Evolutionary conservation across 2,797 vertebrate species (phyloP).

Genomic region (Naso thynnoides): DNA sequence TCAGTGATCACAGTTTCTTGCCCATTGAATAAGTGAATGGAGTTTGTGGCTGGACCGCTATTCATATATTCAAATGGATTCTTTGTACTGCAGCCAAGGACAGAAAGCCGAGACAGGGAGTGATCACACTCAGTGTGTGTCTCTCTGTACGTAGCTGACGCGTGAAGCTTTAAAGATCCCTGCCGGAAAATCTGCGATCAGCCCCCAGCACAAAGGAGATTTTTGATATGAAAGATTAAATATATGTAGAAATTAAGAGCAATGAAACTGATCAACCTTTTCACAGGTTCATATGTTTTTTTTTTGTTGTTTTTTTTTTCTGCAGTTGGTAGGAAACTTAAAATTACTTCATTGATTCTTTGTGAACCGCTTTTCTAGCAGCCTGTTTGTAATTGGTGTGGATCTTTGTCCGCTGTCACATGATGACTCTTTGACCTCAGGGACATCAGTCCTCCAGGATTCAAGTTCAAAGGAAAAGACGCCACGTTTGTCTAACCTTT

Average conservation of each 20-base stretch:
- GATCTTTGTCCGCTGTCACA: accelerated
- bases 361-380: neutral
- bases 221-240: no score
- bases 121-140: neutral
- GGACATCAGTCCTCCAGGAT: neutral
- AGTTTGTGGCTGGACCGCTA: neutral
- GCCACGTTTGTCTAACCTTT: slow-evolving; percentile 1
- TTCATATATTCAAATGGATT: slow-evolving; percentile 12
- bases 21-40: slow-evolving; percentile 4
- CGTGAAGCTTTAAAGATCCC: neutral
- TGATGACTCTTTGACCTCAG: neutral
- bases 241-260: no score
- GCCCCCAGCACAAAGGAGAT: no score
- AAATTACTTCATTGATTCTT: neutral
- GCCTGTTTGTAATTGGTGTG: no score
- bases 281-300: no score
- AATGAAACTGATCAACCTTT: neutral
- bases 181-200: neutral
- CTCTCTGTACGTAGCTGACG: neutral
- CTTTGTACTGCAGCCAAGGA: slow-evolving; percentile 3
- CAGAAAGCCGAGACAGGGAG: slow-evolving; percentile 6
- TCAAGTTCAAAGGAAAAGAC: neutral
- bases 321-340: neutral
- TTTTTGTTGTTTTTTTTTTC: no score
- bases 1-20: neutral